Percentiles rank a stretch among this genome's conserved stretches.
These are phyloP conservation scores for Hypocryptadius cinnamomeus DNA, from an alignment of 2,113 vertebrate genomes.

Conservation along the genomic window DNA sequence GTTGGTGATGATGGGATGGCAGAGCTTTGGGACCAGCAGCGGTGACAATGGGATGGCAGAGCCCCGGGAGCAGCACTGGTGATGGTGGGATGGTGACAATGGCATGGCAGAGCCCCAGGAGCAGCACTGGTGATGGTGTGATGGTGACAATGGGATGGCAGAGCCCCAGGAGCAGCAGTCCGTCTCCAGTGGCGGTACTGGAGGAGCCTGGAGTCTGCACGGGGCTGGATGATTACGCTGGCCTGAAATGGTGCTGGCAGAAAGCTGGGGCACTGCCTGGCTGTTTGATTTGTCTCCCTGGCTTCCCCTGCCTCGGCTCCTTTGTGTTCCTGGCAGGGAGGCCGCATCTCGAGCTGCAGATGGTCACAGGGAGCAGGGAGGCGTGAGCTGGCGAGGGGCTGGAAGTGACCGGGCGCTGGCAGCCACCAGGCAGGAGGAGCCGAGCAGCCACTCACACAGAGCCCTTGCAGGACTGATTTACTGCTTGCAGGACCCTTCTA, in stretches of 20 bases:
- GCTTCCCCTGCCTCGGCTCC: background rate
- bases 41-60: too few relatives aligned
- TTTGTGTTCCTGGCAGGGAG: background rate
- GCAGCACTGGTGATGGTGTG: background rate
- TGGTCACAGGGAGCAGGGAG: background rate
- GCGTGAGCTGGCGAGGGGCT: background rate
- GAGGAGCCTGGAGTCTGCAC: accelerated
- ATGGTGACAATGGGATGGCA: background rate
- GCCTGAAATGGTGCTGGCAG: background rate
- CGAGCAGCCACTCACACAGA: accelerated
- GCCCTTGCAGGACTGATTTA: background rate
- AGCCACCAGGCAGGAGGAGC: background rate
- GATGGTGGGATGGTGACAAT: too few relatives aligned
- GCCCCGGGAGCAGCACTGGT: accelerated
- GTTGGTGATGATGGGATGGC: background rate
- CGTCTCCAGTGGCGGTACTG: accelerated
- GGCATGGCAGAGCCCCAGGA: background rate
- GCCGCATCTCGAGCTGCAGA: background rate
- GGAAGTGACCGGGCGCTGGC: background rate
- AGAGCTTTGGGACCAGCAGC: background rate
- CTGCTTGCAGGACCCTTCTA: background rate
- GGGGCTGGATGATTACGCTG: background rate
- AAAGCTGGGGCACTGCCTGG: background rate
- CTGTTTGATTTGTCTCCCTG: slow-evolving; percentile 6
- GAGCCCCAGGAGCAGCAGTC: background rate